Evolutionary conservation across 2,113 vertebrate genomes (phyloP), one percentile per base, ranked within the genome.

Genomic region (Gopherus flavomarginatus): DNA sequence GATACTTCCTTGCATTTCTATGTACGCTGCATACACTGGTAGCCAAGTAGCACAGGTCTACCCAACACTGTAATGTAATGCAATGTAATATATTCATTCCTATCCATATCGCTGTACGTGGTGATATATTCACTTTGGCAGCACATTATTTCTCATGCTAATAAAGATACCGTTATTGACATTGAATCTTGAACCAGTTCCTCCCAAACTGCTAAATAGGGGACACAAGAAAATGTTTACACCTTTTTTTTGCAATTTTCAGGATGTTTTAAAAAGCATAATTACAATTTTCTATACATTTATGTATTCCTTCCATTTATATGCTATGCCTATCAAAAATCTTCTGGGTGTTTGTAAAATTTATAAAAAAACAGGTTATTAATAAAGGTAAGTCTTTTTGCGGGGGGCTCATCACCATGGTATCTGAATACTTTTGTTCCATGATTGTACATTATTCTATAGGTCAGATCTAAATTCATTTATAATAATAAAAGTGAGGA

Each of bases 371-470:
- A 81, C 6, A 62, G 53, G 29, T 10, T 59, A 65, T 42, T 5
- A 65, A 31, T 8, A 13, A 79, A 35, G 62, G 50, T 83, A 88
- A 10, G 8, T 4, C 57, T 59, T 85, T 21, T 12, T 42, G 49
- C 1, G 21, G 0, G 0, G 16, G 19, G 26, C 24, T 7, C 22
- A 26, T 11, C 38, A 27, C 26, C 0, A 1, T 47, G 16, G 62
- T 29, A 52, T 88, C 38, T 31, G 11, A 54, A 50, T 50, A 38
- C 11, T 6, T 44, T 75, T 42, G 26, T 26, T 17, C 38, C 11
- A 75, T 42, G 26, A 59, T 5, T 44, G 38, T 8, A 3, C 13
- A 0, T n/a, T 65, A n/a, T 29, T 65, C 77, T 42, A n/a, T 29
- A 53, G 26, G 56, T 12, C 49, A 11, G 38, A 59, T 29, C 4